phyloP scores from a whole-genome alignment of 2,113 vertebrate species.

The Epinephelus fuscoguttatus region DNA sequence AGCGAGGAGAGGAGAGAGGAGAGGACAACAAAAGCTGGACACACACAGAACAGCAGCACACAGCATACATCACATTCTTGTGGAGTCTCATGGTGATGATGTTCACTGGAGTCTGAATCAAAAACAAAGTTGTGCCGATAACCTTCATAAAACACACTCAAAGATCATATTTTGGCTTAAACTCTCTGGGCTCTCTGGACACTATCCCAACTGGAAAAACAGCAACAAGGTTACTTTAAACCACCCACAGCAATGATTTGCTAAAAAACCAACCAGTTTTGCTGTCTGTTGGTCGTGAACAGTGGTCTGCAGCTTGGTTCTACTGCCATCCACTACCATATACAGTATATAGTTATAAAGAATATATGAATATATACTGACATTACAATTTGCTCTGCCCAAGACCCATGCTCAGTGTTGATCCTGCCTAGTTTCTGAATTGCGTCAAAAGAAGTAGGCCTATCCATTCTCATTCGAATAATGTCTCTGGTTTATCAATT shows the following conservation, averaged over 20 bases:
- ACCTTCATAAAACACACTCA: neutral
- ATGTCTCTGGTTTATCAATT: neutral
- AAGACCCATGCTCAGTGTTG: neutral
- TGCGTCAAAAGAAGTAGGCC: neutral
- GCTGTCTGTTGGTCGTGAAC: too few relatives aligned
- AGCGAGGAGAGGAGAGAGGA: constrained; percentile 41
- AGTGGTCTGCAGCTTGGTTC: too few relatives aligned
- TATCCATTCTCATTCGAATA: neutral
- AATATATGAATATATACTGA: too few relatives aligned
- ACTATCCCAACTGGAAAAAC: too few relatives aligned
- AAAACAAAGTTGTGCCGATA: neutral
- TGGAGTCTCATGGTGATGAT: neutral
- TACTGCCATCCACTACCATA: too few relatives aligned
- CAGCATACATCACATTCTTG: constrained; percentile 13
- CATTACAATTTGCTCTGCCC: neutral
- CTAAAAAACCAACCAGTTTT: too few relatives aligned
- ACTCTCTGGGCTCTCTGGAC: too few relatives aligned
- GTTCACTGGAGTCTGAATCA: constrained; percentile 15
- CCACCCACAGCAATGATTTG: too few relatives aligned
- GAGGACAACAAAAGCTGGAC: constrained; percentile 35
- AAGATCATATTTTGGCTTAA: too few relatives aligned
- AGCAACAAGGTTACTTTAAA: too few relatives aligned
- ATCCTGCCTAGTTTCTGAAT: neutral
- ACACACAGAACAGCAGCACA: constrained; percentile 55
- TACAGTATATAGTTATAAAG: too few relatives aligned